Evolutionary conservation across 2,113 vertebrate genomes (phyloP).

Genomic region (Charadrius vociferus): DNA sequence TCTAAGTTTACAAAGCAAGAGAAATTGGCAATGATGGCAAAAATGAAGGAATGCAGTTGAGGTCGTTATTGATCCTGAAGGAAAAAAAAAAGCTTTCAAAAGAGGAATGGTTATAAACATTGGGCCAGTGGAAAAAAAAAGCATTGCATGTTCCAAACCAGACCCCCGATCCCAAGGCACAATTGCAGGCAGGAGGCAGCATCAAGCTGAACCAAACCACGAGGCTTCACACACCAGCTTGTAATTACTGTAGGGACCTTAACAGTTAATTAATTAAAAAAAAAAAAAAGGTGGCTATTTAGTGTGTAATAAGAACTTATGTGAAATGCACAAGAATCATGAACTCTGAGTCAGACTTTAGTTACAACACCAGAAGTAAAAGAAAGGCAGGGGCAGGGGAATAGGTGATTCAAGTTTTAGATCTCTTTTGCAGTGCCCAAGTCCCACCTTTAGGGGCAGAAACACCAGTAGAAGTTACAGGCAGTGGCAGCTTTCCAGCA

Average conservation of each 20-base stretch:
- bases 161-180: neutral
- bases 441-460: constrained; percentile 17
- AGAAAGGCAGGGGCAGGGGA: neutral
- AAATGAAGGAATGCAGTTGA: neutral
- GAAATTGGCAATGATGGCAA: neutral
- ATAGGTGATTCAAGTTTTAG: neutral
- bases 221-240: neutral
- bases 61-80: neutral
- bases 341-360: neutral
- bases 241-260: neutral
- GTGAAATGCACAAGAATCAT: neutral
- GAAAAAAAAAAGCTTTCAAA: neutral
- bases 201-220: neutral
- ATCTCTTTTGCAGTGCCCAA: neutral
- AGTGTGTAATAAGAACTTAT: neutral
- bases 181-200: neutral
- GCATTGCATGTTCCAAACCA: neutral
- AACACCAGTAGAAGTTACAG: neutral
- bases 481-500: neutral
- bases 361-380: neutral
- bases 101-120: neutral
- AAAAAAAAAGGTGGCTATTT: neutral
- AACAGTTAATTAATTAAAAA: neutral
- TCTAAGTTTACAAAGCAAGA: neutral
- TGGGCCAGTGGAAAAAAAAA: neutral